Base-by-base conservation (phyloP, 2,888 invertebrate genomes). In the Andrena trimmerana region DNA sequence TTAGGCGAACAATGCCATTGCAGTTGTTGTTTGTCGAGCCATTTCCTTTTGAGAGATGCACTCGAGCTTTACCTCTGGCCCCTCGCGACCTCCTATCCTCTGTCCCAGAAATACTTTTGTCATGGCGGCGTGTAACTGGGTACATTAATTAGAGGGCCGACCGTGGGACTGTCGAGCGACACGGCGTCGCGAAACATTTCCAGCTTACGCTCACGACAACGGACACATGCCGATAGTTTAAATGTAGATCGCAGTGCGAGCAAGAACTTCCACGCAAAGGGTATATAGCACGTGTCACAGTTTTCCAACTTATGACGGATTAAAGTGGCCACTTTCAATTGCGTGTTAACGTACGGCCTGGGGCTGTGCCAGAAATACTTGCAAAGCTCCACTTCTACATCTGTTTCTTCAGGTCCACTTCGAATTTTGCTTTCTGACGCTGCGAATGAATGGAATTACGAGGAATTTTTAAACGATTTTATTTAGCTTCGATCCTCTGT, bases 1-100 rank as follows among this genome's bases (percentile, higher is more conserved):
- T 84, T 84, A 84, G 70, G 36, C 36, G 83, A 78, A 74, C 83
- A 84, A 84, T 78, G 78, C 78, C 74, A 78, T 78, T 66, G 78
- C 83, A 83, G 70, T 83, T 78, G 68, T 81, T 83, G 83, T 83
- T 84, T 84, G 83, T 63, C 83, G 52, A 82, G 83, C 78, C 83
- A 83, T 82, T 83, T 82, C 82, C 83, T 81, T 83, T 81, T 78
- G 69, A 82, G 72, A 78, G 83, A 78, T 82, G 57, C 72, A 52
- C 73, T 83, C 69, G 52, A 81, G 71, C 67, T 68, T 77, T 81
- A 68, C 74, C 62, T 63, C 67, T 77, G 69, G 57, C 66, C 50
- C 82, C 77, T 83, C 42, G 71, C 60, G 67, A 81, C 67, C 81
- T 71, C 57, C 63, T 31, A 31, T 52, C 48, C 69, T 54, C 69